Conservation (phyloP, 2,797 vertebrate genomes). For the Stomatorhinus walkeri region DNA sequence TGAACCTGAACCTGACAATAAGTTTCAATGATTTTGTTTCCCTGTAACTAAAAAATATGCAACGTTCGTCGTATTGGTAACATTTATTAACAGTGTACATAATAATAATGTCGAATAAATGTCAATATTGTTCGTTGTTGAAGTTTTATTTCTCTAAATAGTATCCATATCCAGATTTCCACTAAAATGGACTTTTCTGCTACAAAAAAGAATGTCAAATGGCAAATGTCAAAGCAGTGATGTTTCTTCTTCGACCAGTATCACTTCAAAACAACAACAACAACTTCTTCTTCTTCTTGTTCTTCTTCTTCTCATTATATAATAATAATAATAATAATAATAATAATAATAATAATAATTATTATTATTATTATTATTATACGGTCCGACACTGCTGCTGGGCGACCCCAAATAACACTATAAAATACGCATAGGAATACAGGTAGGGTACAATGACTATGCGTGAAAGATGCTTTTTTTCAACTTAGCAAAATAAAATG, state of each 20-base stretch:
- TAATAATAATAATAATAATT: neutral
- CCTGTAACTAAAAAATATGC: neutral
- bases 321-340: too few species aligned
- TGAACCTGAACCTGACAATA: neutral
- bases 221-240: neutral
- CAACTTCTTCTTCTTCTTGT: neutral
- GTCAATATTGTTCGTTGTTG: neutral
- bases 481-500: neutral
- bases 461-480: neutral
- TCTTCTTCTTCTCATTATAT: neutral
- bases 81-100: neutral
- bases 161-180: neutral
- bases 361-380: constrained; percentile 1
- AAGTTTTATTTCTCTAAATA: neutral
- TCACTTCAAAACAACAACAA: neutral
- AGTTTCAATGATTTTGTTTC: neutral
- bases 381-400: neutral
- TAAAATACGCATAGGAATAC: neutral
- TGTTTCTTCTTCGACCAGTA: neutral
- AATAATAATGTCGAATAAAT: neutral
- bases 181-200: neutral
- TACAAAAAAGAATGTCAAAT: neutral
- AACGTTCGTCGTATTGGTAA: neutral
- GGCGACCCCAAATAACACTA: neutral
- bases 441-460: neutral